Conservation (phyloP, 2,797 vertebrate genomes). For the Prionace glauca region DNA sequence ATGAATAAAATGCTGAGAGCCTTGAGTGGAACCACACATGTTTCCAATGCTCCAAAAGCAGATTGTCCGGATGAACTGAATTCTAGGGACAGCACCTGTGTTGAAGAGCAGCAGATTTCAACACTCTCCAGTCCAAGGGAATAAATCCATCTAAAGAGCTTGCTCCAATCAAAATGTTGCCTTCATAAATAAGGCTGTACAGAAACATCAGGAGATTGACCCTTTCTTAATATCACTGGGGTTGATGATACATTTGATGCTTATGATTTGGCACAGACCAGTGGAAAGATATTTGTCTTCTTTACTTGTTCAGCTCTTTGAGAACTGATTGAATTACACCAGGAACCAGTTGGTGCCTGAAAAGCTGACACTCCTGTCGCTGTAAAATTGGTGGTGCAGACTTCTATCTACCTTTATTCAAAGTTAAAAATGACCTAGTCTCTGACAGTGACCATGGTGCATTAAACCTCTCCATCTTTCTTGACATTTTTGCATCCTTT, state of each 20-base stretch:
- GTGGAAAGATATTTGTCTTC: background rate
- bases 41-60: slow-evolving; percentile 42
- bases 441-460: background rate
- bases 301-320: background rate
- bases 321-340: background rate
- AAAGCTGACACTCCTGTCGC: background rate
- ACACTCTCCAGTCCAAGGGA: background rate
- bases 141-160: background rate
- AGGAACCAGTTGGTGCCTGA: slow-evolving; percentile 5
- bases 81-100: slow-evolving; percentile 20
- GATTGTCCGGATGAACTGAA: background rate
- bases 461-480: background rate
- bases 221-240: background rate
- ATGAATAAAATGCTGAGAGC: slow-evolving; percentile 47
- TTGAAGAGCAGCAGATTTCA: slow-evolving; percentile 7
- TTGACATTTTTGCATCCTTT: background rate
- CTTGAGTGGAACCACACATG: slow-evolving; percentile 42
- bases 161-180: background rate
- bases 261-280: slow-evolving; percentile 1
- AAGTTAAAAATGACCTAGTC: background rate
- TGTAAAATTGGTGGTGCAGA: background rate
- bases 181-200: background rate
- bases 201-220: background rate
- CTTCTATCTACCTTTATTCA: background rate
- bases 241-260: background rate